A percentile compares a stretch with the other conserved stretches of the same genome.
phyloP scores from a whole-genome alignment of 1,140 invertebrate genomes.

The Drosophila ambigua region DNA sequence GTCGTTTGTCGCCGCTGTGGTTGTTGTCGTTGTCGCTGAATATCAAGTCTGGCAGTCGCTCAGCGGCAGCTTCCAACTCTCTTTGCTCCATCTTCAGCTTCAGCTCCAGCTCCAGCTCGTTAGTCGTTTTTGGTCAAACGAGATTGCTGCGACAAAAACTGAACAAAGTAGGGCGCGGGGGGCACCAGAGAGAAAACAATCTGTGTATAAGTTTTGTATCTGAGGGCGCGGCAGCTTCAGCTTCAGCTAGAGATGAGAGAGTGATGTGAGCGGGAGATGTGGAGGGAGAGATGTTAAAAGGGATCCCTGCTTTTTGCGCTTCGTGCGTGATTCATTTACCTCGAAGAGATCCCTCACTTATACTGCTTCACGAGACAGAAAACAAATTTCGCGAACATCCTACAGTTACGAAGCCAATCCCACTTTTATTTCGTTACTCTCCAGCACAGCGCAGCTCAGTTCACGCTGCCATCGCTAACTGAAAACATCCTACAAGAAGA shows the following conservation, averaged over 20 bases:
- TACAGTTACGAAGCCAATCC: neutral
- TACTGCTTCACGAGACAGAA: too few species aligned
- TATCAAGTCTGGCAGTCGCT: constrained; percentile 78
- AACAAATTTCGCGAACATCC: neutral
- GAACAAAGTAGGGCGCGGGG: constrained; percentile 27
- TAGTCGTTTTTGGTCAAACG: constrained; percentile 80
- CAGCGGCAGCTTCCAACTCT: constrained; percentile 38
- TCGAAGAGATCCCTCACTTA: too few species aligned
- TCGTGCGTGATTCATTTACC: too few species aligned
- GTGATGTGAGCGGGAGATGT: constrained; percentile 6
- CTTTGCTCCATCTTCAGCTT: constrained; percentile 12
- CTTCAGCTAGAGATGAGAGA: constrained; percentile 8
- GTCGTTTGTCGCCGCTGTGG: neutral
- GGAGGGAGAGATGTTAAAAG: too few species aligned
- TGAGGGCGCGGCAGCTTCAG: constrained; percentile 52
- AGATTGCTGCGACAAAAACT: constrained; percentile 72
- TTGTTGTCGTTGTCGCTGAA: constrained; percentile 46
- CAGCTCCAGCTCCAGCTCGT: constrained; percentile 61
- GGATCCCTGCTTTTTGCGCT: too few species aligned
- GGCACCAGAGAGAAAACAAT: constrained; percentile 31
- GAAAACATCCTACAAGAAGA: constrained; percentile 21
- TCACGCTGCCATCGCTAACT: constrained; percentile 24
- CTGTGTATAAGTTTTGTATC: constrained; percentile 54
- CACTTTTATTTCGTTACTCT: constrained; percentile 11
- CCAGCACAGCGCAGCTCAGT: too few species aligned